Evolutionary conservation across 2,888 invertebrate species (phyloP), one percentile per base, ranked within the genome.

Genomic region (Strigamia maritima): DNA sequence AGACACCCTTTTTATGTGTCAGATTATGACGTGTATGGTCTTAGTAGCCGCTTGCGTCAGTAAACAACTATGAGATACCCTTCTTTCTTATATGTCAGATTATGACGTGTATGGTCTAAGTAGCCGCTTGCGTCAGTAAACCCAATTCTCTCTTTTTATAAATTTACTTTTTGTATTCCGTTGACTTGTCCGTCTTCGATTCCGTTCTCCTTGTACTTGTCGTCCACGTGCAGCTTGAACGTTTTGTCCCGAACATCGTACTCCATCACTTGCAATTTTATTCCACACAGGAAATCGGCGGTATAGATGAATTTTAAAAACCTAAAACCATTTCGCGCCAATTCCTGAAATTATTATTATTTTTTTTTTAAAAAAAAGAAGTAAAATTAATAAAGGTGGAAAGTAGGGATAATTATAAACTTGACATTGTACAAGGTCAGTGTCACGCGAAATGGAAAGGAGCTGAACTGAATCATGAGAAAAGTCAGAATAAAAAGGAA

Each of bases 181-280:
- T 44, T 44, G 14, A 44, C 16, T 44, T 44, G 8, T 44, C 44
- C 44, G 16, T 14, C 44, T 10, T 70, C 28, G 19, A 19, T 14
- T 70, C 28, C 22, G 22, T 70, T 12, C 2, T 26, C 70, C 12
- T 8, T 70, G 19, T 70, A 8, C 24, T 2, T 31, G 2, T 10
- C 77, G 12, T 22, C 90, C 70, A 93, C 92, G 24, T 92, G 91
- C 83, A 92, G 92, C 76, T 92, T 90, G 86, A 92, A 93, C 81
- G 91, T 91, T 83, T 90, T 80, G 1, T 75, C 49, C 76, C 80
- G 79, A 19, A 83, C 81, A 83, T 85, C 79, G 84, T 84, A 88
- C 82, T 92, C 90, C 81, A 95, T 87, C 81, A 94, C 93, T 0
- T 94, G 93, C n/a, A 93, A 93, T 84, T 94, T 93, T 82, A 94